phyloP scores from a whole-genome alignment of 2,888 invertebrate species.

The Acleris literana region DNA sequence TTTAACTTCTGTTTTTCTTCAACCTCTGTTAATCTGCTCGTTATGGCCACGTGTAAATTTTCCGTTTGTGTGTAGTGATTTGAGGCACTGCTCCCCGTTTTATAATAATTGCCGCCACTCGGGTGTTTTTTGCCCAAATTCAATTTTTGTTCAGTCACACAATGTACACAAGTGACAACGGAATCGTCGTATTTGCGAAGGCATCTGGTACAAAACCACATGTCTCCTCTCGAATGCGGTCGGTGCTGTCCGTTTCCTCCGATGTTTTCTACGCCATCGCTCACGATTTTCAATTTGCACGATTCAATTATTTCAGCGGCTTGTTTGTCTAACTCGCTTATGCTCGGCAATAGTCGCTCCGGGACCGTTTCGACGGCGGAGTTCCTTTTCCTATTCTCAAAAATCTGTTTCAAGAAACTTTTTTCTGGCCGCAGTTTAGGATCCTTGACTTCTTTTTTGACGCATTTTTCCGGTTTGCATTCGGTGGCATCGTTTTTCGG shows the following conservation, averaged over 20 bases:
- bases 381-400: constrained; percentile 73
- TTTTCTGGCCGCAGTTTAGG: constrained; percentile 75
- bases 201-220: constrained; percentile 70
- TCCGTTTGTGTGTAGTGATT: constrained; percentile 60
- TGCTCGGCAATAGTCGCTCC: constrained; percentile 87
- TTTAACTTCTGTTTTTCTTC: constrained; percentile 85
- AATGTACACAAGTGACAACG: constrained; percentile 60
- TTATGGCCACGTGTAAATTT: constrained; percentile 37
- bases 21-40: constrained; percentile 39
- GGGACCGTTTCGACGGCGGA: constrained; percentile 61
- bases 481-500: constrained; percentile 44
- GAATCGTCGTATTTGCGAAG: constrained; percentile 66
- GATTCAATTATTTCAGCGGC: constrained; percentile 89
- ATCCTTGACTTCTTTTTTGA: constrained; percentile 60
- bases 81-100: constrained; percentile 41
- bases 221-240: constrained; percentile 43
- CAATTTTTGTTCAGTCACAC: constrained; percentile 49
- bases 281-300: constrained; percentile 57
- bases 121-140: constrained; percentile 34
- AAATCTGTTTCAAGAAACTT: constrained; percentile 79
- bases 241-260: constrained; percentile 5
- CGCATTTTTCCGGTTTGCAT: constrained; percentile 59
- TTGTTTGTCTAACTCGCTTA: constrained; percentile 91
- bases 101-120: constrained; percentile 26
- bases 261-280: constrained; percentile 50